Evolutionary conservation across 2,888 invertebrate species (phyloP), one percentile per base, ranked within the genome.

Genomic region (Cerastoderma edule): DNA sequence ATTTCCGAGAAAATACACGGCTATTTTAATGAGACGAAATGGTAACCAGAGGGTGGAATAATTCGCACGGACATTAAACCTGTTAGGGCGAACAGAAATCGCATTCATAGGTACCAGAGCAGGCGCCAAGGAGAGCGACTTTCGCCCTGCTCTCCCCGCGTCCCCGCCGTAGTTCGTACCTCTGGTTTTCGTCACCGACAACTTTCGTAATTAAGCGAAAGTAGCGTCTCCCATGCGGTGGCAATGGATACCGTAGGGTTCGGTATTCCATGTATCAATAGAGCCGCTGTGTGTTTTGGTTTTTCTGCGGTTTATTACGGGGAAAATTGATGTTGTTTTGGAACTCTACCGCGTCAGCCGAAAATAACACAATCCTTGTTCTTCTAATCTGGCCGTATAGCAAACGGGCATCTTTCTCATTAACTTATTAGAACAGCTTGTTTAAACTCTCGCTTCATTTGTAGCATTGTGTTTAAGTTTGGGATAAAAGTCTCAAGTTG

Each of bases 51-150:
- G 73, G 67, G 63, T 48, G 67, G 48, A n/a, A 35, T 71, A 78
- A 78, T 78, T 74, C 71, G 50, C 24, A 39, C 24, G 71, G 78
- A 74, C 73, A 74, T 78, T 74, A 78, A 78, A 78, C 68, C 74
- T 78, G 78, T 78, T 73, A 67, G 10, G n/a, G 28, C 28, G 48
- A 78, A 78, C 78, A 78, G 64, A 53, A 63, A 50, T 48, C 39
- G 73, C 64, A 73, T 78, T 73, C 70, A 78, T 63, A 54, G 56
- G 19, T 67, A 53, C 71, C 16, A 24, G 19, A 46, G 33, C 32
- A 73, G 78, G 78, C 78, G 78, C 78, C 78, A 74, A 39, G 27
- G 22, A 46, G 60, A 60, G 60, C 13, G 22, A 10, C 24, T 39
- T 44, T 60, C 71, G 67, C 64, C 63, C 13, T 33, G 10, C 24